Evolutionary conservation across 2,888 invertebrate species (phyloP).

Genomic region (Melieria crassipennis): DNA sequence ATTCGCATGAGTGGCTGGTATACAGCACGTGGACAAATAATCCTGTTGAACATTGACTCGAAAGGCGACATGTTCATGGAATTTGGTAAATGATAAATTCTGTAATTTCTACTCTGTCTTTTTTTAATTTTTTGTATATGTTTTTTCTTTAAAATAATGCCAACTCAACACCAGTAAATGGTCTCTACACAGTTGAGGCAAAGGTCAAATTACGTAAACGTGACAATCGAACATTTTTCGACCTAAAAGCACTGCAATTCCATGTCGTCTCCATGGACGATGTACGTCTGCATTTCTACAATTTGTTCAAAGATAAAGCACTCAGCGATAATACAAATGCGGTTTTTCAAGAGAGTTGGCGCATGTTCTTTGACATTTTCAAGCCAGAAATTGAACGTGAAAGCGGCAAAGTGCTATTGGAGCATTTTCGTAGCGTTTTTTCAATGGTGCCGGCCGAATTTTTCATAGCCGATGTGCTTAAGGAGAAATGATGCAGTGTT

Average conservation of each 20-base stretch:
- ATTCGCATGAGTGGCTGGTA: constrained; percentile 31
- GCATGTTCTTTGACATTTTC: constrained; percentile 30
- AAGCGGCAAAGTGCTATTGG: constrained; percentile 29
- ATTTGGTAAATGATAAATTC: constrained; percentile 22
- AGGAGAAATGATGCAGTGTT: not conserved
- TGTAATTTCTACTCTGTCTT: not conserved
- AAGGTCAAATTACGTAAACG: constrained; percentile 25
- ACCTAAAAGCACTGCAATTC: constrained; percentile 32
- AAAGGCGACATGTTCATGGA: constrained; percentile 36
- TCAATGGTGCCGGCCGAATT: constrained; percentile 34
- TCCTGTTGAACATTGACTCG: constrained; percentile 30
- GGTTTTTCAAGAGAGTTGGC: constrained; percentile 36
- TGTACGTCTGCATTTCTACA: constrained; percentile 26
- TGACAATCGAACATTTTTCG: constrained; percentile 35
- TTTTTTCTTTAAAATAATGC: not conserved
- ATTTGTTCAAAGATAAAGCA: constrained; percentile 36
- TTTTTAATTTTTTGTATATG: not conserved
- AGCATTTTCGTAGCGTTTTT: constrained; percentile 34
- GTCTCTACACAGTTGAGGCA: constrained; percentile 27
- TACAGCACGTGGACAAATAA: constrained; percentile 25
- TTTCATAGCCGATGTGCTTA: constrained; percentile 32
- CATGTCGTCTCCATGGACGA: constrained; percentile 28
- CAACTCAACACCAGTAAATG: constrained; percentile 20
- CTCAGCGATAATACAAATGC: constrained; percentile 36
- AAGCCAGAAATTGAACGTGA: constrained; percentile 33